Evolutionary conservation across 1,140 invertebrate genomes (phyloP), one percentile per base, ranked within the genome.

Genomic region (Magallana ariakensis): DNA sequence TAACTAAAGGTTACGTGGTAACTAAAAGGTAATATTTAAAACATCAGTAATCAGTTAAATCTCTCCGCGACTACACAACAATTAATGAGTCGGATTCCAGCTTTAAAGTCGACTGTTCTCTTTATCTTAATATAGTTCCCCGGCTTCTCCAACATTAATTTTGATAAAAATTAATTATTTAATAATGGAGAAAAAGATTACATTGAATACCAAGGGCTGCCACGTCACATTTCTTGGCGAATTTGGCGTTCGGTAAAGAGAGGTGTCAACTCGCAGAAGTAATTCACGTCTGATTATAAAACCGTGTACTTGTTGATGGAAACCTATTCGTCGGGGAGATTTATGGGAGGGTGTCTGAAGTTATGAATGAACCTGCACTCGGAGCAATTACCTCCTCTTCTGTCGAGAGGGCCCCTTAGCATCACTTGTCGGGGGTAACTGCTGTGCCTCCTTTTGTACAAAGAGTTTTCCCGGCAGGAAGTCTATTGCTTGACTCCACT

Each of bases 121-220:
- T 75, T 75, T 75, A 75, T 75, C 66, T 75, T 75, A 75, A 75
- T 75, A 75, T 26, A 26, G 33, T 75, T 75, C 66, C 22, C 22
- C 22, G 66, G 22, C 66, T 26, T 75, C 22, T 26, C 66, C 22
- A 33, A 75, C 66, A 75, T 75, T 75, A 75, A 75, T 75, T 75
- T 75, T 75, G 66, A 75, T 75, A 75, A 75, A 75, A 75, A 75
- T 75, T 75, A 75, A 75, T 75, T 75, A 75, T 75, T 75, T 19
- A 75, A 75, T 75, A 75, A 75, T 75, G 66, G 22, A 46, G 33
- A 75, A 75, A 75, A 75, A 75, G 66, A 75, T 75, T 75, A 75
- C 22, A 75, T 75, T 13, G 10, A 75, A 75, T 75, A 75, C 66
- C 22, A 26, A 75, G 33, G 19, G 22, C 66, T 75, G 66, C 66